Evolutionary conservation across 1,140 invertebrate species (phyloP), one percentile per base, ranked within the genome.

Genomic region (Palaemon carinicauda): DNA sequence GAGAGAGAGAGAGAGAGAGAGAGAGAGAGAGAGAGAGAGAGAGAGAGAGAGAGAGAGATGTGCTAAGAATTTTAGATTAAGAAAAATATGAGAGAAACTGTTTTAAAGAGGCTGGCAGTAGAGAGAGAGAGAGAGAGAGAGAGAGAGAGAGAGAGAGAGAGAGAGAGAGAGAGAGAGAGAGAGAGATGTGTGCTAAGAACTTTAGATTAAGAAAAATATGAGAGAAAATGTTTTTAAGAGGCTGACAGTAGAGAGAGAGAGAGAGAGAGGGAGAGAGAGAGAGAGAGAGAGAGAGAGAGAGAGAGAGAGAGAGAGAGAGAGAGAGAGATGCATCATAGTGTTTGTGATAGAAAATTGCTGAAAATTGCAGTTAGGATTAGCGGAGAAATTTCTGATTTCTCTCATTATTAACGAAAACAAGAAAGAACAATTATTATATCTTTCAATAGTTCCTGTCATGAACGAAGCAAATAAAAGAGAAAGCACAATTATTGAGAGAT

Each of bases 81-180:
- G n/a, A n/a, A n/a, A n/a, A n/a, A n/a, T n/a, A n/a, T n/a, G n/a
- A n/a, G n/a, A n/a, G n/a, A 69, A 31, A 69, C 1, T 27, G 60
- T 27, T 24, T 27, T 24, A 69, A 31, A 69, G 12, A 19, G 19
- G 29, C n/a, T n/a, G n/a, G n/a, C n/a, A n/a, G 7, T 27, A 31
- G 1, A 15, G 29, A 31, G 21, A 31, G 12, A 12, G n/a, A 69
- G 1, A 17, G 12, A 69, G 60, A 21, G 12, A 12, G 17, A 69
- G 60, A 69, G 60, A 69, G 60, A 69, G 60, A 69, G 60, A 69
- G 60, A 69, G 60, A 69, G 60, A 69, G 60, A 69, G 60, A 69
- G 60, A 69, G 60, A 21, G 60, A 69, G 60, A 69, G 60, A 17
- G 60, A 69, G 60, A 17, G 60, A 69, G 60, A 17, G 60, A 69